Conservation (phyloP, 2,113 vertebrate genomes). For the Symphodus melops region DNA sequence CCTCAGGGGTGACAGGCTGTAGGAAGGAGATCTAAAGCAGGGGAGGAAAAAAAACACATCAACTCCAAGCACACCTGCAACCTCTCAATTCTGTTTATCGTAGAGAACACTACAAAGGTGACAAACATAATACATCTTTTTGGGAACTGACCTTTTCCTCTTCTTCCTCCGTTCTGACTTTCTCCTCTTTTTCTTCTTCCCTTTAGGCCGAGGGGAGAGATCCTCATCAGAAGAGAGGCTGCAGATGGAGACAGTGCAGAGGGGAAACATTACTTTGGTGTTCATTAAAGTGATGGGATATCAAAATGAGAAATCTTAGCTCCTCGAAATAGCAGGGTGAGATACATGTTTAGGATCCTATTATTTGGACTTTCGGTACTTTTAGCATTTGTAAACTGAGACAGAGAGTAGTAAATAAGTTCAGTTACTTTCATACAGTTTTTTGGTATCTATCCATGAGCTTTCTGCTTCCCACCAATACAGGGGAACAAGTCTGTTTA, state of each 20-base stretch:
- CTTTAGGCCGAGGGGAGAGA: conserved; percentile 77
- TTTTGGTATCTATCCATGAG: too few species aligned
- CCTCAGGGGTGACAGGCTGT: conserved; percentile 90
- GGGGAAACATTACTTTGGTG: background rate
- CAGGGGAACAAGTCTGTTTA: too few species aligned
- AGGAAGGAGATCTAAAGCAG: conserved; percentile 88
- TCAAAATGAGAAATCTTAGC: conserved; percentile 3
- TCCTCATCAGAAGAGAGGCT: conserved; percentile 83
- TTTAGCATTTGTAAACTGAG: background rate
- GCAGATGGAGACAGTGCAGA: conserved; percentile 36
- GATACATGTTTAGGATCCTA: background rate
- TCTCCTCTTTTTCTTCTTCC: conserved; percentile 95
- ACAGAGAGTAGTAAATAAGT: too few species aligned
- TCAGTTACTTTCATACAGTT: too few species aligned
- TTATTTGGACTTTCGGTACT: background rate
- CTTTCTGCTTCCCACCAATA: too few species aligned
- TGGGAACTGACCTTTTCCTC: conserved; percentile 86
- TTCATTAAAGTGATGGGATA: conserved; percentile 1
- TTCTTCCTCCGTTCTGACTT: conserved; percentile 91
- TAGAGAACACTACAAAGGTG: background rate
- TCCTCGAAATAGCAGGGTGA: background rate
- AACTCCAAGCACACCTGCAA: background rate
- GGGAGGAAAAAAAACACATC: background rate
- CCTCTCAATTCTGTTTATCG: background rate
- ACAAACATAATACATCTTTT: background rate